Base-by-base conservation (phyloP, 2,113 vertebrate species). In the Halcyon senegalensis region DNA sequence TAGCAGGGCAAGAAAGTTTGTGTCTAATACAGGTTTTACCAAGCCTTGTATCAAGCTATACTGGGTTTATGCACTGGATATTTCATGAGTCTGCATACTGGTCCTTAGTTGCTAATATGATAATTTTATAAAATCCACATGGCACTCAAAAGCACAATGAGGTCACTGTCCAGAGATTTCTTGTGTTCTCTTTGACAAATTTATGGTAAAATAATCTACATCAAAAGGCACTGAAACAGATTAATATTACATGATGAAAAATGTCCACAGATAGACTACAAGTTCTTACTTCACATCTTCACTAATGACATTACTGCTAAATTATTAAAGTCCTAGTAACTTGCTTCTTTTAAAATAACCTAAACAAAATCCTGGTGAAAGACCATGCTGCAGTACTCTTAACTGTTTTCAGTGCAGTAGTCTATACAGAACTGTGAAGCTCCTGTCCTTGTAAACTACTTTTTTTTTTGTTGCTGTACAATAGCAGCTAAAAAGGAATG, bases 1-100 rank as follows among this genome's bases (percentile, higher is more conserved):
- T 28, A 80, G 39, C 31, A 83, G 35, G 6, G 8, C 31, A 28
- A 78, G n/a, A 80, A 94, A 18, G 7, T 59, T 3, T 79, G 43
- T 46, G 33, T 60, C 5, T 35, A 66, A 53, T 20, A 21, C 5
- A 39, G 44, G 11, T 79, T 84, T 81, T 75, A 64, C 20, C 43
- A 78, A 67, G 25, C n/a, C 46, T 43, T 50, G 13, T 33, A n/a
- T 46, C 25, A 77, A 75, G 21, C 19, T 67, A 74, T 50, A n/a
- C 37, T 2, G 0, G 9, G 18, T 33, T 58, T 87, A 41, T 37
- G 31, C 13, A 73, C 15, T 51, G 0, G 0, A 3, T 56, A 46
- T 63, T 81, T 44, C 33, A 0, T 48, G 59, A 31, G 2, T 39
- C 46, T 66, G 35, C 9, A 4, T 37, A n/a, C 10, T 44, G 21